Conservation (phyloP, 2,113 vertebrate species). For the Erythrolamprus reginae region DNA sequence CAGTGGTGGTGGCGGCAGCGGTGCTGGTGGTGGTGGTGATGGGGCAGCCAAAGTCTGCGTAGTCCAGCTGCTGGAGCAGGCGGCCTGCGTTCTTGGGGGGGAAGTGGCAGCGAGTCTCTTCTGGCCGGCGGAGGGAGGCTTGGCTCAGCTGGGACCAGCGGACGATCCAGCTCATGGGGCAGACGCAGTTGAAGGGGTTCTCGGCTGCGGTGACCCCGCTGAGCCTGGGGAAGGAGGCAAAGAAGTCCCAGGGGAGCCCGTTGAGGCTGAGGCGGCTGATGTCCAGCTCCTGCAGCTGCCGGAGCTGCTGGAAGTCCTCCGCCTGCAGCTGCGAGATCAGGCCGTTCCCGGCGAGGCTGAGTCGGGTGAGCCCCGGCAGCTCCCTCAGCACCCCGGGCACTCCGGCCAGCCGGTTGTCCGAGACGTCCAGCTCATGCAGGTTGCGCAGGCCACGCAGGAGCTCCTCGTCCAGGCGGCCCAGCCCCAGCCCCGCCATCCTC, state of each 20-base stretch:
- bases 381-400: constrained; percentile 72
- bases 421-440: constrained; percentile 88
- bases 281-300: constrained; percentile 83
- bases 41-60: constrained; percentile 87
- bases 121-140: constrained; percentile 71
- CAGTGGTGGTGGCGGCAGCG: constrained; percentile 73
- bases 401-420: constrained; percentile 78
- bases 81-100: constrained; percentile 85
- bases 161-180: constrained; percentile 87
- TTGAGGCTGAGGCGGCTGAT: constrained; percentile 89
- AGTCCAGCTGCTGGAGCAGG: constrained; percentile 78
- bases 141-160: constrained; percentile 77
- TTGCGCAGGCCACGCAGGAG: constrained; percentile 79
- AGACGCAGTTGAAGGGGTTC: constrained; percentile 96
- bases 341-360: constrained; percentile 83
- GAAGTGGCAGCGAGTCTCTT: constrained; percentile 94
- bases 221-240: constrained; percentile 77
- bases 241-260: constrained; percentile 81
- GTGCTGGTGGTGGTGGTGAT: constrained; percentile 74
- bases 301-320: constrained; percentile 76
- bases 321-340: constrained; percentile 76
- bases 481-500: constrained; percentile 80
- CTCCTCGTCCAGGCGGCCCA: constrained; percentile 73
- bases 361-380: constrained; percentile 74
- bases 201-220: constrained; percentile 76